Evolutionary conservation across 2,113 vertebrate species (phyloP).

Genomic region (Desmodus rotundus): DNA sequence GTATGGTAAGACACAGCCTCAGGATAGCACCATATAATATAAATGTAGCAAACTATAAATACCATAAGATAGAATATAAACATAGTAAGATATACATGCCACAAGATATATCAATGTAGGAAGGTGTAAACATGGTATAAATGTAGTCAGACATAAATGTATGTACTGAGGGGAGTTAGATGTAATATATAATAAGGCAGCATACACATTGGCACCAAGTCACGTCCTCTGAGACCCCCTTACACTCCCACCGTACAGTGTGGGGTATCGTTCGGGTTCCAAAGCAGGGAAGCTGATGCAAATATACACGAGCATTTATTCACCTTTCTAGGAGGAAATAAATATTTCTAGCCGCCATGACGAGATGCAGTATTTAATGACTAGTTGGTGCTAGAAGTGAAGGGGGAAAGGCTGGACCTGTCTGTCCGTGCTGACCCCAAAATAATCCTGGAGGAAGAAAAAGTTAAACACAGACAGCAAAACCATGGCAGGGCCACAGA

Average conservation of each 20-base stretch:
- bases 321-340: accelerated
- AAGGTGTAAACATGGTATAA: neutral
- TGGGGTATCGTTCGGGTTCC: too few species aligned
- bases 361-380: accelerated
- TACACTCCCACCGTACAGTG: too few species aligned
- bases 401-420: accelerated
- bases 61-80: neutral
- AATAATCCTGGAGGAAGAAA: neutral
- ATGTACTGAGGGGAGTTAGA: too few species aligned
- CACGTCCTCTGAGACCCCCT: too few species aligned
- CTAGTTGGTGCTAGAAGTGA: neutral
- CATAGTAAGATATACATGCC: neutral
- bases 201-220: too few species aligned
- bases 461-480: neutral
- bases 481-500: accelerated
- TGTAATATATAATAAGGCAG: too few species aligned
- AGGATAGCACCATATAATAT: neutral
- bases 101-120: neutral
- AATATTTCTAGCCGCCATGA: too few species aligned
- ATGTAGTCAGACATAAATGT: neutral
- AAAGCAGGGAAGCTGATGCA: neutral
- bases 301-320: accelerated
- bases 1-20: neutral
- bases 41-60: neutral
- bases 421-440: neutral